phyloP scores from a whole-genome alignment of 2,888 invertebrate species.

The Hyalella azteca region DNA sequence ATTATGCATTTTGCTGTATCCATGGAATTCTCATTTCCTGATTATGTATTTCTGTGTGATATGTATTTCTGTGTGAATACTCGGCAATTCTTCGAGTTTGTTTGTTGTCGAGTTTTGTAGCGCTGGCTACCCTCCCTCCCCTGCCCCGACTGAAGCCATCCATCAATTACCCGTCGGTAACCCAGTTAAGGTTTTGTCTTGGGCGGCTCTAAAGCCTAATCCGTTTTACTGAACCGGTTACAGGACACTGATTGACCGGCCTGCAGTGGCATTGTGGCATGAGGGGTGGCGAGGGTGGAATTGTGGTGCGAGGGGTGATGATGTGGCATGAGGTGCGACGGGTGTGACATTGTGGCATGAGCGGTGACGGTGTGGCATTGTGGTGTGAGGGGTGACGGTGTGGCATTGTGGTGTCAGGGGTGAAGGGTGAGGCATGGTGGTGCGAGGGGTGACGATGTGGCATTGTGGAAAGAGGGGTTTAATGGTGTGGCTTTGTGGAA shows the following conservation, averaged over 20 bases:
- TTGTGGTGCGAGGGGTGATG: background rate
- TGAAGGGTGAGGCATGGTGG: background rate
- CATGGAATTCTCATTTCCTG: too few species aligned
- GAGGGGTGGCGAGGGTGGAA: background rate
- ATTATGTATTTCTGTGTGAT: too few species aligned
- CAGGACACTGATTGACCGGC: constrained; percentile 32
- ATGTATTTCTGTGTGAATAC: too few species aligned
- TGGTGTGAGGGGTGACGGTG: background rate
- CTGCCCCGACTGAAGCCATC: background rate
- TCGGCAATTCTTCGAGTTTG: too few species aligned
- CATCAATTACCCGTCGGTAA: constrained; percentile 21
- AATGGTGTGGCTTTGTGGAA: background rate
- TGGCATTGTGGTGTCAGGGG: background rate
- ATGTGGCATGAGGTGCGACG: background rate
- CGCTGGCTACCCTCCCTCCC: background rate
- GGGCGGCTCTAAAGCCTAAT: constrained; percentile 16
- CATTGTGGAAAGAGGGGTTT: background rate
- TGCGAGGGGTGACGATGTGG: background rate
- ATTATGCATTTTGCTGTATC: too few species aligned
- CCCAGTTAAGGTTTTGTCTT: constrained; percentile 21
- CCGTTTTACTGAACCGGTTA: constrained; percentile 18
- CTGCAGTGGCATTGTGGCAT: background rate
- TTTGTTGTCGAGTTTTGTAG: too few species aligned
- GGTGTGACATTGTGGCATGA: background rate
- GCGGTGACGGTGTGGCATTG: background rate